These are phyloP conservation scores for Oryzias melastigma DNA, from an alignment of 2,113 vertebrate species.

Conservation along the genomic window DNA sequence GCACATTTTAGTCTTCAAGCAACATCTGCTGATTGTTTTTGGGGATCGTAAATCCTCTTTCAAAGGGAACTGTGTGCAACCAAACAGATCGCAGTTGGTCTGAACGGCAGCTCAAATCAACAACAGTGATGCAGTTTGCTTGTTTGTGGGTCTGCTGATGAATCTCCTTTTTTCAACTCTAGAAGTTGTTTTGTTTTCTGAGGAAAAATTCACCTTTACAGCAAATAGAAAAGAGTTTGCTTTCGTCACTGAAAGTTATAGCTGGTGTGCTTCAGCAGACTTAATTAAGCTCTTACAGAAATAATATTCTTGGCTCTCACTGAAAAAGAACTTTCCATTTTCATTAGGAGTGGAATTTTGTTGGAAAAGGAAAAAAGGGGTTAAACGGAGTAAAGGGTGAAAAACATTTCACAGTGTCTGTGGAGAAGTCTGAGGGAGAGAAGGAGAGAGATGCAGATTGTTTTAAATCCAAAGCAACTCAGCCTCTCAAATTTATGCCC, in stretches of 20 bases:
- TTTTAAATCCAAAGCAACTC: constrained; percentile 82
- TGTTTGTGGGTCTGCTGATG: constrained; percentile 30
- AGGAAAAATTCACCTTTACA: constrained; percentile 19
- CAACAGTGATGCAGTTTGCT: constrained; percentile 20
- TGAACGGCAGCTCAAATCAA: constrained; percentile 8
- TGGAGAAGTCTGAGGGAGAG: constrained; percentile 48
- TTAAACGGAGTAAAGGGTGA: constrained; percentile 49
- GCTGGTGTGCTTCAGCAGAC: constrained; percentile 43
- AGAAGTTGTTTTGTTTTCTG: constrained; percentile 25
- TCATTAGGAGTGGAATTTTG: constrained; percentile 71
- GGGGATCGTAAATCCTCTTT: constrained; percentile 13
- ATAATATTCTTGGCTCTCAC: constrained; percentile 71
- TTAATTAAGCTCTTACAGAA: constrained; percentile 66
- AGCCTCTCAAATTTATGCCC: constrained; percentile 84
- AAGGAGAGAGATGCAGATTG: constrained; percentile 77
- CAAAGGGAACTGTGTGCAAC: constrained; percentile 18
- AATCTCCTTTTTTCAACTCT: constrained; percentile 11
- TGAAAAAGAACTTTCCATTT: constrained; percentile 70
- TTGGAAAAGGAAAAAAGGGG: constrained; percentile 53
- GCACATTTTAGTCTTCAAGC: constrained; percentile 14
- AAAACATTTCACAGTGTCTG: constrained; percentile 51
- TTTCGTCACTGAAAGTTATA: constrained; percentile 19
- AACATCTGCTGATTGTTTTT: constrained; percentile 31
- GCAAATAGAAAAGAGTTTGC: constrained; percentile 1
- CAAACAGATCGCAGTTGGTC: constrained; percentile 7